Evolutionary conservation across 1,140 invertebrate species (phyloP).

Genomic region (Phymorhynchus buccinoides): DNA sequence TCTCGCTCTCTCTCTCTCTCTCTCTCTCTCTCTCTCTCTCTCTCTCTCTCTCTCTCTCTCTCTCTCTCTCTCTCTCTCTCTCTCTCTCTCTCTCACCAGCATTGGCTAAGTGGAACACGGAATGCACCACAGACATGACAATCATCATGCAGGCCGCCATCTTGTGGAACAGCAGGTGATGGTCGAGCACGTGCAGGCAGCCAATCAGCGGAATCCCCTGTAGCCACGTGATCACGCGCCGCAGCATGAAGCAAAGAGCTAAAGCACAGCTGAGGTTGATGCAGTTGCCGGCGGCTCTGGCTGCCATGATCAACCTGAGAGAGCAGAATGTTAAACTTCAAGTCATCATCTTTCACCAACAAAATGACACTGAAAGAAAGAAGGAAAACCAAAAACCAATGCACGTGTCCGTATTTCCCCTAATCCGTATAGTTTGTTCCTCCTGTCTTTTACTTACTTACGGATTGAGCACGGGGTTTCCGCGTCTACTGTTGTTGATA

Average conservation of each 20-base stretch:
- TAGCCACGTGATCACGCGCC: constrained; percentile 88
- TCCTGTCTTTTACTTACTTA: too few relatives aligned
- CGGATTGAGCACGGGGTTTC: too few relatives aligned
- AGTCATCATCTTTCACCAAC: too few relatives aligned
- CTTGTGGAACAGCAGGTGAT: constrained; percentile 95
- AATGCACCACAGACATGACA: constrained; percentile 84
- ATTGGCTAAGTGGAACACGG: constrained; percentile 87
- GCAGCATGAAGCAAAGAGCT: constrained; percentile 89
- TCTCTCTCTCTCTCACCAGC: constrained; percentile 79
- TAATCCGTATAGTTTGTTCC: too few relatives aligned
- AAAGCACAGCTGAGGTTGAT: constrained; percentile 93
- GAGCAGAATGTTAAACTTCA: too few relatives aligned
- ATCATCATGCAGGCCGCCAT: constrained; percentile 87
- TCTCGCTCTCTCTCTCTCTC: too few relatives aligned
- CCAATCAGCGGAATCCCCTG: constrained; percentile 81
- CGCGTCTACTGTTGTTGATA: too few relatives aligned
- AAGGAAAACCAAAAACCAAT: too few relatives aligned
- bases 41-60: background rate
- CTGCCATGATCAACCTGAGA: background rate
- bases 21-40: background rate
- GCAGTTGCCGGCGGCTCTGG: constrained; percentile 74
- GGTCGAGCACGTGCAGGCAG: constrained; percentile 86
- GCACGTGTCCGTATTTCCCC: too few relatives aligned
- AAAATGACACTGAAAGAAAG: too few relatives aligned
- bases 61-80: background rate